Evolutionary conservation across 2,113 vertebrate genomes (phyloP).

Genomic region (Ictidomys tridecemlineatus): DNA sequence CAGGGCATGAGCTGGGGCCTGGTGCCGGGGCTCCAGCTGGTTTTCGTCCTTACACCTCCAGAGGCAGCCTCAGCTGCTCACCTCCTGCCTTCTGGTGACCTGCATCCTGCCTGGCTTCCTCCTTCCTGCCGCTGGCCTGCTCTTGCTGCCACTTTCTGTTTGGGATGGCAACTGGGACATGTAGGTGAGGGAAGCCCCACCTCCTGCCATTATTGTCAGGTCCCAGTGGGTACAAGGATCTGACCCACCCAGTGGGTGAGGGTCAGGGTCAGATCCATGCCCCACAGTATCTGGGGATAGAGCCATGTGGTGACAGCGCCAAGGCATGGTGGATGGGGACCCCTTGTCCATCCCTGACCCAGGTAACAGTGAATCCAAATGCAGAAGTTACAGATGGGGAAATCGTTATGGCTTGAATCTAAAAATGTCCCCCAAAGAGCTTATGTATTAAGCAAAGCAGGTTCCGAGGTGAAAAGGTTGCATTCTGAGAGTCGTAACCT

Average conservation of each 20-base stretch:
- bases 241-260: too few relatives aligned
- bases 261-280: background rate
- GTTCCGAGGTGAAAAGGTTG: too few relatives aligned
- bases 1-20: fast-evolving
- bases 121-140: background rate
- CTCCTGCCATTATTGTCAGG: background rate
- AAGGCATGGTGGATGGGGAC: fast-evolving
- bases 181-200: fast-evolving
- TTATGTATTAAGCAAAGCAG: too few relatives aligned
- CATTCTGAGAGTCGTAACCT: too few relatives aligned
- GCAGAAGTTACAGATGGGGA: background rate
- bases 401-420: too few relatives aligned
- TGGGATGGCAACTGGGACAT: background rate
- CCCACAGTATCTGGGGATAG: too few relatives aligned
- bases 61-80: background rate
- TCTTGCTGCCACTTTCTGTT: background rate
- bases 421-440: too few relatives aligned
- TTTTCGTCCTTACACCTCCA: too few relatives aligned
- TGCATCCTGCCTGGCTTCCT: too few relatives aligned
- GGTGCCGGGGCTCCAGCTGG: fast-evolving
- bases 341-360: background rate
- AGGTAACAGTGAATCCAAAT: too few relatives aligned
- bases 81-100: background rate
- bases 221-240: too few relatives aligned
- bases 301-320: too few relatives aligned